A percentile compares a stretch with the other conserved stretches of the same genome.
Conservation (phyloP, 2,888 invertebrate species). For the Parthenolecanium corni region DNA sequence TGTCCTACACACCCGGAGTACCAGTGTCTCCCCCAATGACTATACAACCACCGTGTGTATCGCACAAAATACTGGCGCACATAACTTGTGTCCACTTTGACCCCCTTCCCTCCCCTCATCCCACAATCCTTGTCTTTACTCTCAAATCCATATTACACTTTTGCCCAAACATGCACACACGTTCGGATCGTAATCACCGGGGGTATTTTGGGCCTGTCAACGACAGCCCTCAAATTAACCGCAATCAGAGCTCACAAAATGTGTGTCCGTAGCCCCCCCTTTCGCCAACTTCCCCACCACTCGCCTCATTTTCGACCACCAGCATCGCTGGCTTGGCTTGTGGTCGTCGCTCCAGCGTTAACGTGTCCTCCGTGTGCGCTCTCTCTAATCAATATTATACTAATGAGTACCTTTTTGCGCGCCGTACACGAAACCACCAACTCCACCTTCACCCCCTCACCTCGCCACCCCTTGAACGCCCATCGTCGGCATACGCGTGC, state of each 20-base stretch:
- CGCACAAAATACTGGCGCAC: not conserved
- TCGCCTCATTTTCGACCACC: no score
- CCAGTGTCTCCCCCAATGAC: not conserved
- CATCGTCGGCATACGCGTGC: not conserved
- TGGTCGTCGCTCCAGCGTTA: not conserved
- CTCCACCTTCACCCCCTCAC: no score
- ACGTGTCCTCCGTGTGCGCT: no score
- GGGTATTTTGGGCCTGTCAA: slow-evolving; percentile 1
- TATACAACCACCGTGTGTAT: not conserved
- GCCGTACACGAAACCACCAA: not conserved
- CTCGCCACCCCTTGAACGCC: no score
- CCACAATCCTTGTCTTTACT: no score
- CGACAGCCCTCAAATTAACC: slow-evolving; percentile 25
- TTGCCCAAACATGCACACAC: slow-evolving; percentile 3
- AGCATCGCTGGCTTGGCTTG: not conserved
- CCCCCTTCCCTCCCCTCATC: no score
- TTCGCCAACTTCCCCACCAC: not conserved
- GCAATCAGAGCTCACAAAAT: slow-evolving; percentile 19
- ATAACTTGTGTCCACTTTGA: not conserved
- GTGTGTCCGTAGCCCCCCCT: not conserved
- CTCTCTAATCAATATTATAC: not conserved
- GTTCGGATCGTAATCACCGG: not conserved
- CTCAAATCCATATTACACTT: no score
- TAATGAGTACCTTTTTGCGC: slow-evolving; percentile 11
- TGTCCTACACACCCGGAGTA: slow-evolving; percentile 6